Percentiles rank a stretch among this genome's conserved stretches.
Conservation (phyloP, 2,888 invertebrate species). For the Venusia cambrica region DNA sequence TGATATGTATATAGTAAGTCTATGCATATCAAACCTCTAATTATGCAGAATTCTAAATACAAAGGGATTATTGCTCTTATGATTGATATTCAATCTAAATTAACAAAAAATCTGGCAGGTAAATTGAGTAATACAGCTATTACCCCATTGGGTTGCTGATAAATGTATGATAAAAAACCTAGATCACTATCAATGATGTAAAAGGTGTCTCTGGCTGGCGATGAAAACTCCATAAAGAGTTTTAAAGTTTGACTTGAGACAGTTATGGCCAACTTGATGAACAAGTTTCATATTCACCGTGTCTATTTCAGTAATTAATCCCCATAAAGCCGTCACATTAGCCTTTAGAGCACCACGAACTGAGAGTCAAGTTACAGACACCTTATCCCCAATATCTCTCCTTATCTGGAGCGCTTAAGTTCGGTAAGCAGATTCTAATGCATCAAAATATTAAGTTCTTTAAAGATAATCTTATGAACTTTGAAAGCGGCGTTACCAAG, state of each 20-base stretch:
- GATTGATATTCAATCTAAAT: too few relatives aligned
- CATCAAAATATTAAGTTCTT: conserved; percentile 39
- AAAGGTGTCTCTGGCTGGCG: conserved; percentile 2
- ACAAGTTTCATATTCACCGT: conserved; percentile 25
- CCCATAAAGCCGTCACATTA: conserved; percentile 38
- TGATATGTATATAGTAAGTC: too few relatives aligned
- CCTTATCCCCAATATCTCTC: conserved; percentile 43
- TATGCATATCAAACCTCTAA: too few relatives aligned
- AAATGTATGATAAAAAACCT: too few relatives aligned
- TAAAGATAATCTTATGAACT: conserved; percentile 34
- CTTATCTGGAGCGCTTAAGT: conserved; percentile 42
- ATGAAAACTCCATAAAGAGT: not conserved
- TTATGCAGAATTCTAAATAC: too few relatives aligned
- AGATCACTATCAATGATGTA: too few relatives aligned
- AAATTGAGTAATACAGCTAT: too few relatives aligned
- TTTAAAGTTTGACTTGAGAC: conserved; percentile 2
- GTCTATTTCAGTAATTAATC: conserved; percentile 34
- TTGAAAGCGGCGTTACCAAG: conserved; percentile 20
- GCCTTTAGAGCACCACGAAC: conserved; percentile 36
- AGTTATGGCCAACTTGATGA: conserved; percentile 9
- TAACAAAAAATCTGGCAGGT: too few relatives aligned
- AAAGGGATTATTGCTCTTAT: too few relatives aligned
- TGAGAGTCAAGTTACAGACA: conserved; percentile 46
- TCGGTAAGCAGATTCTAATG: conserved; percentile 33
- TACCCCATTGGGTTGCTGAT: too few relatives aligned